Conservation (phyloP, 1,140 invertebrate genomes). For the Meloidogyne hapla region DNA sequence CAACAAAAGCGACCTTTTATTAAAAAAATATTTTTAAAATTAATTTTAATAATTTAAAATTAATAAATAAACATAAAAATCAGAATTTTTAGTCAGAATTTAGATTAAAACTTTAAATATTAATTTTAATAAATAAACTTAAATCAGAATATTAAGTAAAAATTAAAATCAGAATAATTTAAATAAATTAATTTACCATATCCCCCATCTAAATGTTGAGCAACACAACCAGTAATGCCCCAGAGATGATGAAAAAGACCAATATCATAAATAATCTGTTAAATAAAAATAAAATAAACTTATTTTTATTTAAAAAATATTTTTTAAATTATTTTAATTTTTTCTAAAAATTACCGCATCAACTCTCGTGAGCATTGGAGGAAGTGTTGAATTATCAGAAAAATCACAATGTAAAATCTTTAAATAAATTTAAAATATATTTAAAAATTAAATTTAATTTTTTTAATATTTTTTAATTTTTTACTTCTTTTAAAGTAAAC, state of each 20-base stretch:
- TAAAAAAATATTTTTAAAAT: neutral
- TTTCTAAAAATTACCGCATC: conserved; percentile 42
- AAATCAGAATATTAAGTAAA: neutral
- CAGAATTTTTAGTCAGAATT: too few species aligned
- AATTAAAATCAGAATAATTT: neutral
- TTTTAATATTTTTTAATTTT: neutral
- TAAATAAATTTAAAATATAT: conserved; percentile 24
- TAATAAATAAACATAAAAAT: neutral
- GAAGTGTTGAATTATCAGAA: conserved; percentile 44
- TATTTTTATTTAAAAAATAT: neutral
- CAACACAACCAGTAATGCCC: conserved; percentile 61
- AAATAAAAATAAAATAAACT: neutral
- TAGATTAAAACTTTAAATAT: too few species aligned
- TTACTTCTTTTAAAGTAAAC: conserved; percentile 48
- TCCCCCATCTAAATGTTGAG: conserved; percentile 60
- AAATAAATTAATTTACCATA: conserved; percentile 35
- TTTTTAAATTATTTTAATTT: neutral
- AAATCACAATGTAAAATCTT: conserved; percentile 59
- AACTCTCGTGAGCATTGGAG: conserved; percentile 46
- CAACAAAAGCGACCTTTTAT: conserved; percentile 41
- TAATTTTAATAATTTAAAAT: neutral
- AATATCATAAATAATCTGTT: conserved; percentile 55
- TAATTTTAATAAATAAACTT: too few species aligned
- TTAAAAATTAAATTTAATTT: conserved; percentile 1
- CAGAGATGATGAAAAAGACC: conserved; percentile 59